These are phyloP conservation scores for Phyllotreta cruciferae DNA, from an alignment of 2,888 invertebrate species.

Conservation along the genomic window DNA sequence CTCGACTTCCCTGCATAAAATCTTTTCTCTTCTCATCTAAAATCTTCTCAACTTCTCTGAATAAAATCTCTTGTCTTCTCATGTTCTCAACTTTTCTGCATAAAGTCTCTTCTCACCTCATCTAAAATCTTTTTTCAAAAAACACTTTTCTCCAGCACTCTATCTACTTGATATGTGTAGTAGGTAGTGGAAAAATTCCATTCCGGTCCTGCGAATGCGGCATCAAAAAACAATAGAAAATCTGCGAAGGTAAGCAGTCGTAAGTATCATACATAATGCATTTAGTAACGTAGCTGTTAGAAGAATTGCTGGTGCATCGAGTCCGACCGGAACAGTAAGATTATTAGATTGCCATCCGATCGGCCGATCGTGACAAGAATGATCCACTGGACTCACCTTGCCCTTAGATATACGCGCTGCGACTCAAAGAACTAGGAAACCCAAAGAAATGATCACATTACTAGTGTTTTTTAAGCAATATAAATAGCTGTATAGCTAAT, in stretches of 20 bases:
- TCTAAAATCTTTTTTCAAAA: no score
- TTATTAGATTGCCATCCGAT: conserved; percentile 62
- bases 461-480: no score
- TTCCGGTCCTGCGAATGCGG: conserved; percentile 29
- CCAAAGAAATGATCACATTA: neutral
- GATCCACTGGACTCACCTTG: conserved; percentile 54
- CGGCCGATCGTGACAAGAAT: conserved; percentile 55
- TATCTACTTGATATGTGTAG: no score
- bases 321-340: conserved; percentile 60
- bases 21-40: no score
- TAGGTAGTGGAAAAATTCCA: neutral
- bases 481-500: no score
- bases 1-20: no score
- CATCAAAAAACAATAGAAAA: conserved; percentile 57
- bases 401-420: conserved; percentile 47
- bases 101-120: no score
- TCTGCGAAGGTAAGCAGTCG: conserved; percentile 50
- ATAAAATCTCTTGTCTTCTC: no score
- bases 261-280: conserved; percentile 52
- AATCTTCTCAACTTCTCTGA: no score
- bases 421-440: conserved; percentile 26
- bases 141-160: no score
- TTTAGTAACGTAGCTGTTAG: conserved; percentile 54
- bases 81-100: no score
- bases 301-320: conserved; percentile 53